These are phyloP conservation scores for Rhipidura dahli DNA, from an alignment of 2,113 vertebrate genomes.

Conservation along the genomic window DNA sequence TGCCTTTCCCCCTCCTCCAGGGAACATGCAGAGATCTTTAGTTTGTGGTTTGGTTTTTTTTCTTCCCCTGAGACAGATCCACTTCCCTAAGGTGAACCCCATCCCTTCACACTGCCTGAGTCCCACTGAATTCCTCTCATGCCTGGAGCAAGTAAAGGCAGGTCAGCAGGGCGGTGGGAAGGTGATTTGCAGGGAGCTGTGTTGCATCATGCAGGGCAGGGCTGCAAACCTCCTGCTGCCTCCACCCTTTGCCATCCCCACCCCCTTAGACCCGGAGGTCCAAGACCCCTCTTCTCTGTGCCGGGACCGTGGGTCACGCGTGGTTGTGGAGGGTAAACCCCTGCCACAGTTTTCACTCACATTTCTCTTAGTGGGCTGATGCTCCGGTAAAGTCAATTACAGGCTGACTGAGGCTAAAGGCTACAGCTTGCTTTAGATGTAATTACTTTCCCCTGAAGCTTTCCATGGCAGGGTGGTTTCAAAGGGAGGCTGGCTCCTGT, in stretches of 20 bases:
- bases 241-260: rapidly evolving
- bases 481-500: not conserved
- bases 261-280: not conserved
- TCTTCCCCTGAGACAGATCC: not conserved
- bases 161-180: not conserved
- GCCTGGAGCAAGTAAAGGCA: constrained; percentile 26
- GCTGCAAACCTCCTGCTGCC: not conserved
- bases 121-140: constrained; percentile 14
- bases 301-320: rapidly evolving
- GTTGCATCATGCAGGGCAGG: not conserved
- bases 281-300: rapidly evolving
- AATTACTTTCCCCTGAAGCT: constrained; percentile 21
- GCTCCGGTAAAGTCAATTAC: not conserved
- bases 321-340: not conserved
- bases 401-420: not conserved
- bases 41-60: not conserved
- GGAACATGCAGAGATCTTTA: not conserved
- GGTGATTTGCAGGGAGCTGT: not conserved
- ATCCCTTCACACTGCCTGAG: not conserved
- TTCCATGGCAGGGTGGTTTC: constrained; percentile 3
- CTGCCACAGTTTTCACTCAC: rapidly evolving
- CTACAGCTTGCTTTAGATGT: not conserved
- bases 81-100: not conserved
- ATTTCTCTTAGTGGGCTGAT: not conserved
- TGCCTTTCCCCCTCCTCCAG: not conserved